These are phyloP conservation scores for Morus bassanus DNA, from an alignment of 2,797 vertebrate species.

Conservation along the genomic window DNA sequence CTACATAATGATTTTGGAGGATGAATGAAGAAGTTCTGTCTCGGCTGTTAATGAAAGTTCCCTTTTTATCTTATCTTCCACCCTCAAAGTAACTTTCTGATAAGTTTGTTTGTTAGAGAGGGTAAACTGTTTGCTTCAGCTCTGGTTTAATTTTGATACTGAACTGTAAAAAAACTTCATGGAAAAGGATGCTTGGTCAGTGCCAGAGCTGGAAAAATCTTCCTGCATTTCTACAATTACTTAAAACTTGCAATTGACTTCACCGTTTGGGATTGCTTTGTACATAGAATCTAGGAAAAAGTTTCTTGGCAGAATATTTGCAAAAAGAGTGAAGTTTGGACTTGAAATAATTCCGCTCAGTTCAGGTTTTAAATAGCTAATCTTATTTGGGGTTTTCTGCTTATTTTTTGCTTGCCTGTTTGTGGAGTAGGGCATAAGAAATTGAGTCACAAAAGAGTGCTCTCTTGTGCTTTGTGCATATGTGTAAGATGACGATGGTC, in stretches of 20 bases:
- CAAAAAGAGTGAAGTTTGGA: neutral
- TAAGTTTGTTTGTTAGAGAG: conserved; percentile 5
- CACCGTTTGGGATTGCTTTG: neutral
- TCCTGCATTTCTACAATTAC: neutral
- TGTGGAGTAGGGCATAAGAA: neutral
- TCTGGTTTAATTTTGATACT: neutral
- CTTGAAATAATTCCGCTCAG: neutral
- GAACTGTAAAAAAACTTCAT: neutral
- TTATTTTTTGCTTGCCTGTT: neutral
- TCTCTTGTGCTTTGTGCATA: neutral
- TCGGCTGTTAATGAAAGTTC: neutral
- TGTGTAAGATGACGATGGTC: neutral
- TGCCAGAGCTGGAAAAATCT: neutral
- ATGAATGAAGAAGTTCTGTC: conserved; percentile 3
- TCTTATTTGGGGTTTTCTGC: neutral
- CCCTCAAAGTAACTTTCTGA: conserved; percentile 19
- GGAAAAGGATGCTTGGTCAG: neutral
- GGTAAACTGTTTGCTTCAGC: neutral
- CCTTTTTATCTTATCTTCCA: conserved; percentile 13
- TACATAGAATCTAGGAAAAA: neutral
- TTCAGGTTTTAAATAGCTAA: neutral
- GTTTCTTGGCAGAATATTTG: neutral
- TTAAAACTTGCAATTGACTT: neutral
- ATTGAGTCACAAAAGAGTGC: neutral
- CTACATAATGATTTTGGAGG: conserved; percentile 5